phyloP scores from a whole-genome alignment of 2,113 vertebrate genomes.

The Ailurus styani region DNA sequence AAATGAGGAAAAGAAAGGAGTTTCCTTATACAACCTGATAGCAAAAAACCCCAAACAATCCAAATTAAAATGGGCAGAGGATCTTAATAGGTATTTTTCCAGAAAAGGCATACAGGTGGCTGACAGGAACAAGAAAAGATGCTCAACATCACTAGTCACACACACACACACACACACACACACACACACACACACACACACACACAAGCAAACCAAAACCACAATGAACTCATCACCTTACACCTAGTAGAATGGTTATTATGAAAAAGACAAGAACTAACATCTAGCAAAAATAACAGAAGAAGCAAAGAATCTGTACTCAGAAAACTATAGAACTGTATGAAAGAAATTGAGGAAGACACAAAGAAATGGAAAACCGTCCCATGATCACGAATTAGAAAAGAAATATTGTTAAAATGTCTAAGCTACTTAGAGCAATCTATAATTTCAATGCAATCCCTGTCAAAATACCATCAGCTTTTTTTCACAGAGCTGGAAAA shows the following conservation, averaged over 20 bases:
- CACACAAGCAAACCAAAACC: background rate
- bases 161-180: too few species aligned
- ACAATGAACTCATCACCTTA: background rate
- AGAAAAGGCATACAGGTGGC: background rate
- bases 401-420: too few species aligned
- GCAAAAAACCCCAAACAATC: background rate
- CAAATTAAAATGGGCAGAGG: background rate
- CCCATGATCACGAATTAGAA: too few species aligned
- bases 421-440: too few species aligned
- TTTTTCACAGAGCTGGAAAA: too few species aligned
- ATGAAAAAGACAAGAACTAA: background rate
- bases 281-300: background rate
- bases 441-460: too few species aligned
- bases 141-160: background rate
- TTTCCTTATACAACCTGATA: background rate
- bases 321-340: too few species aligned
- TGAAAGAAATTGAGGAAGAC: too few species aligned
- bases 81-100: background rate
- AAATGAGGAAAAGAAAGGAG: background rate
- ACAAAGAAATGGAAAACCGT: too few species aligned
- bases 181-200: too few species aligned
- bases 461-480: too few species aligned
- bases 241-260: background rate
- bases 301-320: too few species aligned
- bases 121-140: background rate